Evolutionary conservation across 92 coral and sea anemone genomes (phyloP), one percentile per base, ranked within the genome.

Genomic region (Epizoanthus stellaris): DNA sequence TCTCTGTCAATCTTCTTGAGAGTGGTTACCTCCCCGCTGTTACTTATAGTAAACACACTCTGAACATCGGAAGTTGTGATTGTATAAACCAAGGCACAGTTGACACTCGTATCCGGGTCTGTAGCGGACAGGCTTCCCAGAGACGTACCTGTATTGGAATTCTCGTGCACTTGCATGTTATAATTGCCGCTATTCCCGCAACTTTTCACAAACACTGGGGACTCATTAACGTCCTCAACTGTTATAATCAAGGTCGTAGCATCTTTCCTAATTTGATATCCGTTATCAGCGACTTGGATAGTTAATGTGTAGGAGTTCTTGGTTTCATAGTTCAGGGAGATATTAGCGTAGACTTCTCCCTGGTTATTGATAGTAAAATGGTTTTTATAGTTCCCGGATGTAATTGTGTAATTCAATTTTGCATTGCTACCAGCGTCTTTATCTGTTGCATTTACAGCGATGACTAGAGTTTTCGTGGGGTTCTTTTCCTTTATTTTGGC

Each of bases 1-100:
- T 96, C 99, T 7, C 99, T 94, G 73, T 96, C 99, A 13, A 96
- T 80, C n/a, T 15, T n/a, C 38, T 84, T 74, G 4, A 21, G 53
- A 14, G 93, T 87, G 4, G 77, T 66, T 30, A 96, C 85, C 53
- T 77, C 30, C 0, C 98, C 98, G 15, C 67, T 79, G 67, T 70
- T 63, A 52, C 84, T 80, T 14, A 96, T 91, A 3, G 82, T 85
- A 57, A 96, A 91, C 9, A 85, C 88, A 15, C 82, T 84, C 34
- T 90, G 93, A 0, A 93, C 91, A 47, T 90, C 94, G 4, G 76
- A 87, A 38, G 85, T 86, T 12, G 60, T 80, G 34, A 95, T 85
- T 57, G 67, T 71, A 67, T 91, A 93, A 42, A 47, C 74, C 63
- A 95, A 36, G 1, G 81, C 39, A 85, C 88, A 85, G 30, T 73